phyloP scores from a whole-genome alignment of 1,140 invertebrate species.

The Papilio helenus region DNA sequence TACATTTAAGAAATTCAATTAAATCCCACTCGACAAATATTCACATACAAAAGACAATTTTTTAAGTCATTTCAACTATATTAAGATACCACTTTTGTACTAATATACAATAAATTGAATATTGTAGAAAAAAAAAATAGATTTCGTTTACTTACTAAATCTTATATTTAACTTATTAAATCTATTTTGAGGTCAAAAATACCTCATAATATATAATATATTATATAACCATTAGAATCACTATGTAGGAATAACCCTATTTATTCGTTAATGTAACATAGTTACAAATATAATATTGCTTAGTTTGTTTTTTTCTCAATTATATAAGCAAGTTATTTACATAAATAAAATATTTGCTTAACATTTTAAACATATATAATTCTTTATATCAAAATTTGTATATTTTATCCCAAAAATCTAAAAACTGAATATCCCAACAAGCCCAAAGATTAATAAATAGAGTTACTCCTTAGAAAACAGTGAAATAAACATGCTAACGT shows the following conservation, averaged over 20 bases:
- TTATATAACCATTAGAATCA: slow-evolving; percentile 45
- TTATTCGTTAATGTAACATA: slow-evolving; percentile 34
- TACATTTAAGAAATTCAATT: background rate
- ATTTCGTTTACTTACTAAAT: slow-evolving; percentile 62
- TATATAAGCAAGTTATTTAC: slow-evolving; percentile 21
- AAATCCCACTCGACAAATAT: background rate
- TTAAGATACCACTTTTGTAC: slow-evolving; percentile 72
- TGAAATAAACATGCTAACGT: slow-evolving; percentile 57
- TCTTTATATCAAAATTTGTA: slow-evolving; percentile 25
- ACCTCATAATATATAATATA: slow-evolving; percentile 52
- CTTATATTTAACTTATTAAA: slow-evolving; percentile 61
- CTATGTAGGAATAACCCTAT: slow-evolving; percentile 51
- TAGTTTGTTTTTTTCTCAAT: slow-evolving; percentile 2
- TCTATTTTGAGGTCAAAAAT: slow-evolving; percentile 56
- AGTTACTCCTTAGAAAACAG: slow-evolving; percentile 49
- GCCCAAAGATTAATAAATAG: slow-evolving; percentile 42
- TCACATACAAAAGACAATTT: background rate
- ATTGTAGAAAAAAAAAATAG: slow-evolving; percentile 59
- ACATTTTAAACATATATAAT: slow-evolving; percentile 21
- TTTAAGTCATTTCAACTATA: slow-evolving; percentile 8
- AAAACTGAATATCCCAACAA: background rate
- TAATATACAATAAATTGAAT: slow-evolving; percentile 76
- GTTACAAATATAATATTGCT: slow-evolving; percentile 33
- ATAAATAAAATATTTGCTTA: slow-evolving; percentile 27
- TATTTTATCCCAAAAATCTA: background rate